Base-by-base conservation (phyloP, 2,888 invertebrate genomes). In the Yponomeuta sedellus region DNA sequence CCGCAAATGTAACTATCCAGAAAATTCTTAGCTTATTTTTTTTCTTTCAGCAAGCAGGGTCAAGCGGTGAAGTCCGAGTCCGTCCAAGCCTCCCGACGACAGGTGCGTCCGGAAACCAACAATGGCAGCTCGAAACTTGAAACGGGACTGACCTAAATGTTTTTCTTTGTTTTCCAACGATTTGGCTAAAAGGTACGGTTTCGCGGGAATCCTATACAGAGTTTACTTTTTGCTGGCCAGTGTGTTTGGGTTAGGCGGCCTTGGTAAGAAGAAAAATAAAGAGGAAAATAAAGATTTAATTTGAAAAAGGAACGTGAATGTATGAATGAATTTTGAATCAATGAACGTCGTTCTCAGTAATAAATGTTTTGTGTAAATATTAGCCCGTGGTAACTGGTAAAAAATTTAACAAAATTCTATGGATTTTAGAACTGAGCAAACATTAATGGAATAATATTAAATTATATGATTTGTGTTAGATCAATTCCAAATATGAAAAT, bases 121-220 rank as follows among this genome's bases (percentile, higher is more conserved):
- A 62, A 62, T 62, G 59, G 59, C 59, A 22, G 59, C 20, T 59
- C 34, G 62, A 62, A 62, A 62, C 34, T 62, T 62, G 62, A 62
- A 62, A 62, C 62, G 62, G 39, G 62, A 19, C 62, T 62, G 62
- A 62, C 62, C 62, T 62, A 62, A 62, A 62, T 62, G 62, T 28
- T 62, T 62, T 62, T 59, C 59, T 59, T 59, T 59, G 22, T 62
- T 62, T 62, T 40, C 61, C 34, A 34, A 39, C 25, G 62, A 28
- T 62, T 62, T 62, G 62, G 28, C 39, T 61, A 25, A 61, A 28
- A 20, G 58, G 44, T 16, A 16, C 44, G 44, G 16, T 52, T 52
- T 52, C 44, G 16, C 44, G 12, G 44, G 44, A 52, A 52, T 52
- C 16, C 44, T 52, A 52, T 52, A 52, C 44, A 52, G 16, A 52